Evolutionary conservation across 1,140 invertebrate genomes (phyloP).

Genomic region (Drosophila ficusphila): DNA sequence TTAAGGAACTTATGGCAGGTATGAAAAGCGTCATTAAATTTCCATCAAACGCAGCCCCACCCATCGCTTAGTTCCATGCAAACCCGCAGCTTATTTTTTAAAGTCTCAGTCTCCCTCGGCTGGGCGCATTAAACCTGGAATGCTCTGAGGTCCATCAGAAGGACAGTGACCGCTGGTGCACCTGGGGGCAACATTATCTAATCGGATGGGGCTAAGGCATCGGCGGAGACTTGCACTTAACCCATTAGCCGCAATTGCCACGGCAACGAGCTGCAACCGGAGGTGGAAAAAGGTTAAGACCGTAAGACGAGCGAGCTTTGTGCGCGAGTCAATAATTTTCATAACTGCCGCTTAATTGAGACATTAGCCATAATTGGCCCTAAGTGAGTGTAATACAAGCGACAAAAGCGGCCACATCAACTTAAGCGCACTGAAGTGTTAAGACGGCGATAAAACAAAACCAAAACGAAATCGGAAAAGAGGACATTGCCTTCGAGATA

Average conservation of each 20-base stretch:
- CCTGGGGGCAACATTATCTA: slow-evolving; percentile 36
- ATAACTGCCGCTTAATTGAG: slow-evolving; percentile 79
- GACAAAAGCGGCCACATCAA: slow-evolving; percentile 43
- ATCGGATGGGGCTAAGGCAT: slow-evolving; percentile 25
- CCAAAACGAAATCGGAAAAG: slow-evolving; percentile 13
- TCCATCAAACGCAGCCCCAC: slow-evolving; percentile 13
- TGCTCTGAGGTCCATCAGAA: slow-evolving; percentile 2
- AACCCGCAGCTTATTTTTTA: background rate
- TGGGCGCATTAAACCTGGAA: slow-evolving; percentile 29
- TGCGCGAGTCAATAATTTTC: slow-evolving; percentile 75
- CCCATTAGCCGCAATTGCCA: slow-evolving; percentile 49
- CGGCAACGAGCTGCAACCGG: slow-evolving; percentile 18
- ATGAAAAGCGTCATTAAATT: slow-evolving; percentile 19
- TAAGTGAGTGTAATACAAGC: slow-evolving; percentile 72
- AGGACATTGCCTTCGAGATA: slow-evolving; percentile 38
- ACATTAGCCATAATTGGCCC: slow-evolving; percentile 76
- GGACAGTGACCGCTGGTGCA: slow-evolving; percentile 15
- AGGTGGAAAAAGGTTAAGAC: slow-evolving; percentile 32
- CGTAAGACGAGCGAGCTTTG: slow-evolving; percentile 23
- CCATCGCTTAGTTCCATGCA: slow-evolving; percentile 3
- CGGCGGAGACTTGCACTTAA: slow-evolving; percentile 39
- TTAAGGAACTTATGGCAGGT: background rate
- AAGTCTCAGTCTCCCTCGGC: slow-evolving; percentile 6
- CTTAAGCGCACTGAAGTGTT: slow-evolving; percentile 64
- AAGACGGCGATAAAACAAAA: slow-evolving; percentile 48